Evolutionary conservation across 2,113 vertebrate genomes (phyloP), one percentile per base, ranked within the genome.

Genomic region (Acanthochromis polyacanthus): DNA sequence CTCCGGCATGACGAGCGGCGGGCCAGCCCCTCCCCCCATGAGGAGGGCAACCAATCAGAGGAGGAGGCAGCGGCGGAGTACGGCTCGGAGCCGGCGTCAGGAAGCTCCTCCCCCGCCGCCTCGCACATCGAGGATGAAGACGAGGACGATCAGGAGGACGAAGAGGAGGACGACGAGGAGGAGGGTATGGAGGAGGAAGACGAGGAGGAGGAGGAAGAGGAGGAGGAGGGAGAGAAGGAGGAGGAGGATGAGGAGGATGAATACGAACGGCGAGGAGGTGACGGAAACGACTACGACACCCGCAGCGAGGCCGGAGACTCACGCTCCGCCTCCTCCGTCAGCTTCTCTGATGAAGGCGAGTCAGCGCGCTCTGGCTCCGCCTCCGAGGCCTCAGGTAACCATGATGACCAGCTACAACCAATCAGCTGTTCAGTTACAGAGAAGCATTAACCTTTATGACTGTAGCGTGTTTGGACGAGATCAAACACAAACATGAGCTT

Each of bases 271-370:
- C 96, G 93, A 90, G 96, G 96, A 90, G 96, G 96, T 0, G 94
- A 95, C 7, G 91, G 91, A 2, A 94, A 94, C 23, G 98, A 98
- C 91, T 99, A 99, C 14, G 98, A 99, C 75, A 99, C 98, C 0
- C 95, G 97, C 67, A 99, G 98, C 46, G 98, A 99, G 89, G 98
- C 98, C 52, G 99, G 98, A 0, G 98, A 99, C 88, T 99, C 98
- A 0, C 97, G 96, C 46, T 99, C 91, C 0, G 83, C 97, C 7
- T 97, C 97, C 74, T 99, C 98, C 0, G 96, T 96, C 61, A 97
- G 97, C 63, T 99, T 99, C 92, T 97, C 97, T 11, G 98, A 98
- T 15, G 97, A 98, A 15, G 97, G 96, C 1, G 95, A 95, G 40
- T 98, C 98, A 4, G 96, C 96, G 50, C 95, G 91, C 84, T 98